Base-by-base conservation (phyloP, 2,113 vertebrate genomes). In the Tetraodon nigroviridis region DNA sequence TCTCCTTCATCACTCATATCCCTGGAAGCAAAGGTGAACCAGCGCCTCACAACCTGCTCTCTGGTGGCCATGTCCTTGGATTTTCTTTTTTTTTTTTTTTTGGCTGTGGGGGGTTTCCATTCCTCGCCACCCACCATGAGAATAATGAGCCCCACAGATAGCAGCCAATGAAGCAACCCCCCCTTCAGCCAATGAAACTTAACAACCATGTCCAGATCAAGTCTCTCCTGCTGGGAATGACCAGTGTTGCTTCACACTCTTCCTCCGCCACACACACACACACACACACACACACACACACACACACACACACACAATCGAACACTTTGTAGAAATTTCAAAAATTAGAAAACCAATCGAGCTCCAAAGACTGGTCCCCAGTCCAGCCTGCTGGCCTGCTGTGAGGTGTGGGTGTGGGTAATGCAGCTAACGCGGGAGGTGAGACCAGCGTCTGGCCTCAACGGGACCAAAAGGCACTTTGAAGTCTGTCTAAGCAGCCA, bases 171-270 rank as follows among this genome's bases (percentile, higher is more conserved):
- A 67, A 55, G 74, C 61, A 51, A 78, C 75, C 79, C 83, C 86
- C 83, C 76, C 77, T 80, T 86, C 83, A 71, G 49, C 85, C 92
- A 92, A 92, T 82, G 83, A 83, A 88, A 91, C 69, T 84, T 89
- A 92, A 90, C 86, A 90, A 79, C 88, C 88, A 76, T 80, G 83
- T 90, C 88, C 88, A 89, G 82, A 86, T 83, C 69, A 81, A 82
- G 82, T 76, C 79, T 80, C 82, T 87, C 85, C 85, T 83, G 86
- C 89, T 89, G 90, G 68, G 86, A 79, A 79, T 87, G 82, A 87
- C 83, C 80, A 67, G 51, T 57, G 55, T 47, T 79, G 70, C 73
- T 79, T 78, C 76, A 32, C 58, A 84, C 79, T 83, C 61, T 68
- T 83, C 61, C 69, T 56, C 55, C 72, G 53, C 86, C 86, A 86